Evolutionary conservation across 1,140 invertebrate genomes (phyloP), one percentile per base, ranked within the genome.

Genomic region (Drosophila sturtevanti): DNA sequence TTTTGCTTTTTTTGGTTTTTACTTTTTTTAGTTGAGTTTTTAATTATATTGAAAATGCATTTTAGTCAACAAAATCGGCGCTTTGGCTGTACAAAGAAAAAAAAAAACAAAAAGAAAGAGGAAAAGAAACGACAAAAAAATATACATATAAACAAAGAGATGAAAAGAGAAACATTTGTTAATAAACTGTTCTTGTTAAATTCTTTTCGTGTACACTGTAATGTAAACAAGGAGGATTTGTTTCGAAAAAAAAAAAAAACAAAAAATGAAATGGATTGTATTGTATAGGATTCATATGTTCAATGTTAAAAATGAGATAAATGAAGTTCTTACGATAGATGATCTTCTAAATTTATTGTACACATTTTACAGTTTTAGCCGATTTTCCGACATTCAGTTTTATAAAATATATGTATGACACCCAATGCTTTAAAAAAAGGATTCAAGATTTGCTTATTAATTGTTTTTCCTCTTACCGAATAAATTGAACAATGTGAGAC

Each of bases 11-110:
- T 86, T 73, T 60, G 18, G 37, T 61, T 24, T 62, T 51, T 66
- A 59, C 10, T 63, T 41, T 58, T 22, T 44, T 67, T 54, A 31
- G 37, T 61, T 38, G 61, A 35, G 11, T 68, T 73, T 54, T 66
- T 86, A 48, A 68, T 41, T 54, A 58, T 68, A 41, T 63, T 61
- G 55, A 72, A 77, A 81, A 75, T 86, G 67, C 81, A 85, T 85
- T 63, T 85, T 85, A 52, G 52, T 18, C 35, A 72, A 61, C 68
- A 74, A 68, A 74, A 62, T 69, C 54, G 68, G 62, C 61, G 77
- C 81, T 38, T 63, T 66, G 78, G 63, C 81, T 85, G 78, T 12
- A 48, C 7, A 56, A 55, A 12, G 9, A 24, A 55, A 22, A 31
- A 14, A 34, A 18, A 34, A 14, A 56, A 4, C 4, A 54, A 70